Evolutionary conservation across 1,140 invertebrate species (phyloP).

Genomic region (Diplogasteroides magnus): DNA sequence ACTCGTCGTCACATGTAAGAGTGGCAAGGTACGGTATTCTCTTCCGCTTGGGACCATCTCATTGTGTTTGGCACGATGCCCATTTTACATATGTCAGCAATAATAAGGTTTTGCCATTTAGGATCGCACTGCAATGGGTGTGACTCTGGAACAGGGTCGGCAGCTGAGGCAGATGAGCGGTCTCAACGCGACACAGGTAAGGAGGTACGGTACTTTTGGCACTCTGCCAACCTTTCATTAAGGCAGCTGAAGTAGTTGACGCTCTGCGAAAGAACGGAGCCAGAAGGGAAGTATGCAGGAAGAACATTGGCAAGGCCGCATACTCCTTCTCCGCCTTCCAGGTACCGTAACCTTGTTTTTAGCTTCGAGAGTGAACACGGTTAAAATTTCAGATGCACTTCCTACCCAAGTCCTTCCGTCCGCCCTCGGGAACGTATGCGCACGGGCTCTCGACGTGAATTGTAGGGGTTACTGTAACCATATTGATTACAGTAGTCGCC

Average conservation of each 20-base stretch:
- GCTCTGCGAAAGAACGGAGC: conserved; percentile 46
- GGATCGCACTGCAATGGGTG: conserved; percentile 51
- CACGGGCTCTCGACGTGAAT: conserved; percentile 32
- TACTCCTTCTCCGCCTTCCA: conserved; percentile 53
- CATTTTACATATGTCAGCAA: no score
- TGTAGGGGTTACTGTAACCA: not conserved
- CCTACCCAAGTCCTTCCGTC: conserved; percentile 46
- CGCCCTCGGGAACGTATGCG: conserved; percentile 46
- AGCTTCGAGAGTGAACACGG: not conserved
- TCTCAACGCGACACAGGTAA: conserved; percentile 42
- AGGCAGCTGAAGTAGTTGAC: conserved; percentile 42
- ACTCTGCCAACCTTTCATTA: conserved; percentile 18
- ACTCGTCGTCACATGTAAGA: conserved; percentile 43
- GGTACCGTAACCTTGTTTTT: not conserved
- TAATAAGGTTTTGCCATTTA: no score
- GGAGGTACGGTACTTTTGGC: conserved; percentile 4
- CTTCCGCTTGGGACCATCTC: no score
- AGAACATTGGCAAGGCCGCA: conserved; percentile 51
- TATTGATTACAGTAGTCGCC: no score
- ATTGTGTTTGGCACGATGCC: no score
- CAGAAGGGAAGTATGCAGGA: conserved; percentile 50
- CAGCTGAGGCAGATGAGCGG: conserved; percentile 46
- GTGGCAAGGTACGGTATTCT: conserved; percentile 1
- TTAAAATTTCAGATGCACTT: conserved; percentile 41
- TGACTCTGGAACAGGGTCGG: conserved; percentile 50